These are phyloP conservation scores for Pangasianodon gigas DNA, from an alignment of 2,113 vertebrate genomes.

Conservation along the genomic window DNA sequence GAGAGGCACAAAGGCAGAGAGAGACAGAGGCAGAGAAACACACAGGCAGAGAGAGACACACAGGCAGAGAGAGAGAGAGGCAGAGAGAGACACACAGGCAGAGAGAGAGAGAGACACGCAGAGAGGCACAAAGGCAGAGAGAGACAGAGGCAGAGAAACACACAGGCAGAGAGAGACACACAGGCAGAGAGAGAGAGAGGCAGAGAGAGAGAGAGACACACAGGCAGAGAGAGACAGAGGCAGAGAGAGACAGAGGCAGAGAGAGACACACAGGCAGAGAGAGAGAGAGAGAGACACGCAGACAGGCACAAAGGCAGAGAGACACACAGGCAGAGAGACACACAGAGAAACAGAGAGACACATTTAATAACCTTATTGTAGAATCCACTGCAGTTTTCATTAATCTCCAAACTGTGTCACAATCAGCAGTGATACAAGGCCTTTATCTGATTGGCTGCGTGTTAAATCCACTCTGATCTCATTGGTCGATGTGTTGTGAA, in stretches of 20 bases:
- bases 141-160: too few relatives aligned
- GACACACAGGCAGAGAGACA: background rate
- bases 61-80: background rate
- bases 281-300: background rate
- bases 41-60: background rate
- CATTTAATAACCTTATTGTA: background rate
- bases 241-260: background rate
- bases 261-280: too few relatives aligned
- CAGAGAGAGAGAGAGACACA: background rate
- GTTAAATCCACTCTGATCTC: background rate
- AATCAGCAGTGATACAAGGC: background rate
- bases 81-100: background rate
- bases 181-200: background rate
- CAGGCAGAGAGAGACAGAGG: background rate
- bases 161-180: background rate
- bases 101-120: too few relatives aligned
- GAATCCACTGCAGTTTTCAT: background rate
- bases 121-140: too few relatives aligned
- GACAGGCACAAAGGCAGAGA: background rate
- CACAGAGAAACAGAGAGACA: background rate
- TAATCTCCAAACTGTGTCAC: background rate
- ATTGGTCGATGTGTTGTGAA: slow-evolving; percentile 62
- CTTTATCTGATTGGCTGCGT: background rate
- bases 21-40: background rate
- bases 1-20: background rate